Evolutionary conservation across 1,140 invertebrate genomes (phyloP), one percentile per base, ranked within the genome.

Genomic region (Galleria mellonella): DNA sequence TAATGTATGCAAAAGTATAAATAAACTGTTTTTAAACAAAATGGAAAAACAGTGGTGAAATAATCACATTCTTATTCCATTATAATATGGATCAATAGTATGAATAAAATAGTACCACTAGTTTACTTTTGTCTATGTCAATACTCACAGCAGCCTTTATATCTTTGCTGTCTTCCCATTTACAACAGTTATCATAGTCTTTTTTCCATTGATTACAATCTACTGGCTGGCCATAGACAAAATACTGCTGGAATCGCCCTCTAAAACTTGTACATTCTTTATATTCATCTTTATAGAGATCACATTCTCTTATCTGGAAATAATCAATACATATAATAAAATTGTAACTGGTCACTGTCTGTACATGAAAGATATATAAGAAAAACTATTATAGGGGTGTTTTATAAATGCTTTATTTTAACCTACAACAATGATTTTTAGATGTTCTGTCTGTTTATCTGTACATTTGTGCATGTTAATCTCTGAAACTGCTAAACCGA

Each of bases 221-320:
- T 17, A 88, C 31, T 1, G 73, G 72, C 63, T 94, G 76, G 2
- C 95, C 96, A 81, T 87, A 87, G 33, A 96, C 89, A 71, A 96
- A 97, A 67, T 95, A 93, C 74, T 97, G 95, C 73, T 97, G 91
- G 72, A 97, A 95, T 53, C 94, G 87, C 8, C 86, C 92, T 78
- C 83, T 90, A 9, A 94, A 84, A 54, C 92, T 91, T 44, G 64
- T 91, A 67, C 95, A 97, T 47, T 96, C 94, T 23, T 87, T 86
- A 61, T 93, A 94, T 86, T 96, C 94, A 44, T 93, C 92, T 55
- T 92, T 88, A 71, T 96, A 96, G 2, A 90, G 35, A 9, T 87
- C 63, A 84, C 94, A 95, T 7, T 92, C 89, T 60, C 92, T 87
- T 31, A 94, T 89, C 93, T 94, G 53, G 12, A 41, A 49, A 62